phyloP scores from a whole-genome alignment of 2,888 invertebrate species.

The Ariolimax columbianus region DNA sequence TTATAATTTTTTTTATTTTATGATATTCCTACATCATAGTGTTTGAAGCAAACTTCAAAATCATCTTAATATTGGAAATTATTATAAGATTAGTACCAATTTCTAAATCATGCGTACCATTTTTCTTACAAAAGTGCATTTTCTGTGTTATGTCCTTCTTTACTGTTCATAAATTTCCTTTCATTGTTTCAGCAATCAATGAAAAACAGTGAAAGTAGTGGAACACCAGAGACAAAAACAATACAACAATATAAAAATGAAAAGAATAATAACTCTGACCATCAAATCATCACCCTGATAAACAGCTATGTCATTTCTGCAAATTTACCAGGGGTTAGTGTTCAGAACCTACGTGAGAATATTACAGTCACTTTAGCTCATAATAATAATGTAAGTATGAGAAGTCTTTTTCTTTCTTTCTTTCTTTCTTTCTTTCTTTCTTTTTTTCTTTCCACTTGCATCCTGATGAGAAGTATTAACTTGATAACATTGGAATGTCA shows the following conservation, averaged over 20 bases:
- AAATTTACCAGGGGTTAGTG: slow-evolving; percentile 20
- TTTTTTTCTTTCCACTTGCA: too few relatives aligned
- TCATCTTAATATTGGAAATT: too few relatives aligned
- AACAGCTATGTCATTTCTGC: slow-evolving; percentile 53
- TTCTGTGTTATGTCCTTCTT: neutral
- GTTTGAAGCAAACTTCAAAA: too few relatives aligned
- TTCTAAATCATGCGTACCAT: too few relatives aligned
- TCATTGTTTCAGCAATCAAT: neutral
- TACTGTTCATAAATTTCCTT: neutral
- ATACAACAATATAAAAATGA: neutral
- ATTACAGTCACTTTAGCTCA: slow-evolving; percentile 35
- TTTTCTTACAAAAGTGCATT: too few relatives aligned
- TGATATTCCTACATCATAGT: too few relatives aligned
- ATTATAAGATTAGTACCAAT: neutral
- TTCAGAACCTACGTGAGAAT: slow-evolving; percentile 9
- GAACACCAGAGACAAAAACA: neutral
- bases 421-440: too few relatives aligned
- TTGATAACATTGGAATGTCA: too few relatives aligned
- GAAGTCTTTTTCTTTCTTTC: too few relatives aligned
- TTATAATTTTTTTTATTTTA: too few relatives aligned
- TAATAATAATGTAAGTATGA: slow-evolving; percentile 1
- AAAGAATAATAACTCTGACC: neutral
- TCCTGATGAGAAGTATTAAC: too few relatives aligned
- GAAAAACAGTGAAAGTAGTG: too few relatives aligned
- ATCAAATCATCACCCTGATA: slow-evolving; percentile 3